Evolutionary conservation across 2,797 vertebrate species (phyloP).

Genomic region (Masticophis lateralis): DNA sequence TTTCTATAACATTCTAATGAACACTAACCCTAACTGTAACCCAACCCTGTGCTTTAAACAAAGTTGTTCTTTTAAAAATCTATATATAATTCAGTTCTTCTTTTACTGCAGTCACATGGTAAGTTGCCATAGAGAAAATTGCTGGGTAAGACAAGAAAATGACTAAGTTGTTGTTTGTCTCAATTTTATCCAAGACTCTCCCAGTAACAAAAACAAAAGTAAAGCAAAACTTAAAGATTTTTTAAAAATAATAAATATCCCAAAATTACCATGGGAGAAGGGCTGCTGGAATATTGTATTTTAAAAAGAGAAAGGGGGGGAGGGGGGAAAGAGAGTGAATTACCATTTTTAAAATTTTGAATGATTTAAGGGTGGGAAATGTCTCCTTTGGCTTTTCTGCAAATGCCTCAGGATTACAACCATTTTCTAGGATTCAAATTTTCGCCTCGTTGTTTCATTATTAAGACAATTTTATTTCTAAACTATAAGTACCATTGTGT

Average conservation of each 20-base stretch:
- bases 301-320: not conserved
- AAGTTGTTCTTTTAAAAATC: not conserved
- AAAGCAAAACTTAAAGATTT: not conserved
- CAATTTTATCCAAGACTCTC: not conserved
- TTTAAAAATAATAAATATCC: not conserved
- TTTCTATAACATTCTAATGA: not conserved
- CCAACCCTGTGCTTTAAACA: constrained; percentile 10
- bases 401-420: not conserved
- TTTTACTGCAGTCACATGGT: not conserved
- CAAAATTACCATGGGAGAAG: not conserved
- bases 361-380: not conserved
- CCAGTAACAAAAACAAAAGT: not conserved
- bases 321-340: not conserved
- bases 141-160: not conserved
- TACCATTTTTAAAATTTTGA: not conserved
- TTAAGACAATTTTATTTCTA: not conserved
- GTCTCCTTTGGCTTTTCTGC: not conserved
- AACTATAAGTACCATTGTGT: not conserved
- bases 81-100: not conserved
- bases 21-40: not conserved
- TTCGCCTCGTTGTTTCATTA: not conserved
- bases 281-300: not conserved
- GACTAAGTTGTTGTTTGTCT: not conserved
- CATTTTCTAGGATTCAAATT: not conserved
- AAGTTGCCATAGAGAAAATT: not conserved